Percentiles rank a stretch among this genome's conserved stretches.
These are phyloP conservation scores for Melanotus villosus DNA, from an alignment of 2,888 invertebrate genomes.

Conservation along the genomic window DNA sequence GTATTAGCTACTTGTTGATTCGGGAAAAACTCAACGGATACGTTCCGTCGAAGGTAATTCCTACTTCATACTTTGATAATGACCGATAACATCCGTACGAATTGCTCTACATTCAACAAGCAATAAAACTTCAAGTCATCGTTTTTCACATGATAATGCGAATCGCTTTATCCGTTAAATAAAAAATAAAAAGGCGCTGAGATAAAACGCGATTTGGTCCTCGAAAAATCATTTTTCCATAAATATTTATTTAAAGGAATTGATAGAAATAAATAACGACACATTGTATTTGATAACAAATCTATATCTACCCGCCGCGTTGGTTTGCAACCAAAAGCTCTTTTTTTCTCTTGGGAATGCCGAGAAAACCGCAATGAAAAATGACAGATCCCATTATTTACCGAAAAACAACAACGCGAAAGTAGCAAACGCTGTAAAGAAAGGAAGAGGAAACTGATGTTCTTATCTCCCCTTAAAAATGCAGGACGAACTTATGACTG, in stretches of 20 bases:
- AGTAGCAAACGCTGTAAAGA: conserved; percentile 67
- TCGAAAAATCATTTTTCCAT: conserved; percentile 28
- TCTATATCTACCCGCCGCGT: conserved; percentile 49
- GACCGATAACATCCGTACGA: not conserved
- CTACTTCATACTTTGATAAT: no score
- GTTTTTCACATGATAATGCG: no score
- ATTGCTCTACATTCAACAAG: no score
- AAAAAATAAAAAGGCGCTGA: no score
- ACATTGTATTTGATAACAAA: conserved; percentile 51
- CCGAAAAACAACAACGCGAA: conserved; percentile 68
- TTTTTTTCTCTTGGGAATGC: conserved; percentile 59
- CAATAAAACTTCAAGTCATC: no score
- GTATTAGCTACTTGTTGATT: no score
- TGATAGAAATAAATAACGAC: conserved; percentile 49
- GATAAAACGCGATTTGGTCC: not conserved
- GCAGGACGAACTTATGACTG: conserved; percentile 51
- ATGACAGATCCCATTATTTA: conserved; percentile 71
- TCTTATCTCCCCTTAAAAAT: conserved; percentile 54
- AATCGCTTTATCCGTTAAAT: no score
- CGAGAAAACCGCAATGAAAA: conserved; percentile 66
- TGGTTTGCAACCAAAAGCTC: conserved; percentile 40
- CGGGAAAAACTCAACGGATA: no score
- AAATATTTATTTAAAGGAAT: conserved; percentile 39
- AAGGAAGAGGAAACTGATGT: conserved; percentile 63
- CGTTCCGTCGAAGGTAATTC: no score